A percentile compares a stretch with the other conserved stretches of the same genome.
phyloP scores from a whole-genome alignment of 2,888 invertebrate genomes.

The Hydrotaea cyrtoneurina region DNA sequence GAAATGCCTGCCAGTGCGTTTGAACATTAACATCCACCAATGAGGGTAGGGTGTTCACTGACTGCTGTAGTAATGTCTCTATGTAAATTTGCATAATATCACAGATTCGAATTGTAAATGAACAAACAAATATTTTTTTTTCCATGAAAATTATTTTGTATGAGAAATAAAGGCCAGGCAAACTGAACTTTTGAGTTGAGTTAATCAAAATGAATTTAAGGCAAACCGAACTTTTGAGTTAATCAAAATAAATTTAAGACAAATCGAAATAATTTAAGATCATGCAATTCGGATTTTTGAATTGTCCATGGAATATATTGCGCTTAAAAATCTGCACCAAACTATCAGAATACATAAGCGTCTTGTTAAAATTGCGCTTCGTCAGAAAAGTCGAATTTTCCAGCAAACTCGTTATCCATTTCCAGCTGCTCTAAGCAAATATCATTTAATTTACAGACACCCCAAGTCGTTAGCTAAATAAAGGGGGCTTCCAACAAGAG shows the following conservation, averaged over 20 bases:
- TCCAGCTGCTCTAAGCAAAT: no score
- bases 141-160: background rate
- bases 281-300: no score
- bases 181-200: background rate
- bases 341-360: no score
- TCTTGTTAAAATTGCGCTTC: no score
- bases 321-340: no score
- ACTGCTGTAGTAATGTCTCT: background rate
- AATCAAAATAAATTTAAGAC: background rate
- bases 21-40: conserved; percentile 26
- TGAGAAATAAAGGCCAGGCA: background rate
- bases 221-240: background rate
- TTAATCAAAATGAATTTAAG: background rate
- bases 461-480: no score
- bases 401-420: no score
- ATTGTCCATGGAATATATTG: no score
- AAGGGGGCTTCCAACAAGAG: no score
- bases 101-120: background rate
- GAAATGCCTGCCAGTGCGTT: conserved; percentile 49
- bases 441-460: no score
- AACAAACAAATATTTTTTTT: background rate
- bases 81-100: background rate
- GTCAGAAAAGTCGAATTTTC: no score
- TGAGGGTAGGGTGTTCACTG: conserved; percentile 31
- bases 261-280: no score